These are phyloP conservation scores for Magallana gigas DNA, from an alignment of 1,140 invertebrate genomes.

Conservation along the genomic window DNA sequence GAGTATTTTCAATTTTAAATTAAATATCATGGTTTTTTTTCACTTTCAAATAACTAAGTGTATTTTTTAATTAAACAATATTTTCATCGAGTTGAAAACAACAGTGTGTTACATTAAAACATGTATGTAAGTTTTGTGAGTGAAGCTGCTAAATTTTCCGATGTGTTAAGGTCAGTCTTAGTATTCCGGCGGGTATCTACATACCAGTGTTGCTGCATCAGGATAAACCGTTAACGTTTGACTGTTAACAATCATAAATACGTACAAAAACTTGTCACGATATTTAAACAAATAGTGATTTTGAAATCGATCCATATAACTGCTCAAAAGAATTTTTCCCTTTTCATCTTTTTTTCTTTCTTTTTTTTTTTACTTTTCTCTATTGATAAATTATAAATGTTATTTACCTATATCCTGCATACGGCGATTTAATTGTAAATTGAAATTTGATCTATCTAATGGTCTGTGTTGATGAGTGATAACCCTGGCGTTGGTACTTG, in stretches of 20 bases:
- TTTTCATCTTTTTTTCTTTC: too few species aligned
- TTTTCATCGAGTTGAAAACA: too few species aligned
- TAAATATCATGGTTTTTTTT: too few species aligned
- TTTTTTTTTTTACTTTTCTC: too few species aligned
- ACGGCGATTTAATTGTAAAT: conserved; percentile 27
- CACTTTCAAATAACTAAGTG: too few species aligned
- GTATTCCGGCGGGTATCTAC: neutral
- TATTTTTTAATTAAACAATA: too few species aligned
- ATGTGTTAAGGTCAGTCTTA: neutral
- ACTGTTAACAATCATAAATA: conserved; percentile 8
- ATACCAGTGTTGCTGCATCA: neutral
- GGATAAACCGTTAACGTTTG: neutral
- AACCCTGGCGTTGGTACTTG: conserved; percentile 24
- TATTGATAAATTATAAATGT: neutral
- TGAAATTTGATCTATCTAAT: conserved; percentile 16
- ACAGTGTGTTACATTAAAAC: too few species aligned
- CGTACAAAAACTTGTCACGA: neutral
- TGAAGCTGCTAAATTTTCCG: neutral
- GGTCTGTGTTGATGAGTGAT: neutral
- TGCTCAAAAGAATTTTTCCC: too few species aligned
- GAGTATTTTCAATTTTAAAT: too few species aligned
- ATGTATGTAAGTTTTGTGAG: conserved; percentile 11
- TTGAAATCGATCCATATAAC: neutral
- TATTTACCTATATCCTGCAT: conserved; percentile 24
- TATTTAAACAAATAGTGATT: neutral